phyloP scores from a whole-genome alignment of 2,888 invertebrate species.

The Apoda limacodes region DNA sequence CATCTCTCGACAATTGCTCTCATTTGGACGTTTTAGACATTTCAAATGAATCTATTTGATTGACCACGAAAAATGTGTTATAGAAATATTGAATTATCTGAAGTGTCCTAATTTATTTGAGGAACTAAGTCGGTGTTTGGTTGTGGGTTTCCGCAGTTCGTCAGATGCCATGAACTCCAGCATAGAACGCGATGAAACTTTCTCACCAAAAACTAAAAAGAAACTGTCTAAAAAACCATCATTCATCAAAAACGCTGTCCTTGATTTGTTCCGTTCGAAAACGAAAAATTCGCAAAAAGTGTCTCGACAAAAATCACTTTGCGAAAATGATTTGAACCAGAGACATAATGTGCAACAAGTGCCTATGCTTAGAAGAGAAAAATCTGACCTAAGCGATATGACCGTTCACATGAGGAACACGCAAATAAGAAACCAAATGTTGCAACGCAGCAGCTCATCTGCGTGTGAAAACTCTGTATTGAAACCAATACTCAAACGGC shows the following conservation, averaged over 20 bases:
- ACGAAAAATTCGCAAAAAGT: slow-evolving; percentile 60
- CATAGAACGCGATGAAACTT: slow-evolving; percentile 61
- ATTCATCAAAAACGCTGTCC: slow-evolving; percentile 66
- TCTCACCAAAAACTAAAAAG: slow-evolving; percentile 69
- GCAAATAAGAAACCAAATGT: slow-evolving; percentile 57
- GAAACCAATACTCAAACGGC: slow-evolving; percentile 61
- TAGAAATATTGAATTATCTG: slow-evolving; percentile 34
- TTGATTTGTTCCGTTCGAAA: slow-evolving; percentile 66
- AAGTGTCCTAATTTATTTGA: slow-evolving; percentile 43
- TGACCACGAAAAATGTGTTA: slow-evolving; percentile 3
- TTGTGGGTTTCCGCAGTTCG: slow-evolving; percentile 68
- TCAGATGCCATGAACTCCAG: slow-evolving; percentile 64
- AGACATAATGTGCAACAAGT: slow-evolving; percentile 39
- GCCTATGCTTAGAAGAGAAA: slow-evolving; percentile 57
- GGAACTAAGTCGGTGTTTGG: slow-evolving; percentile 66
- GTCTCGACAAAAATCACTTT: slow-evolving; percentile 62
- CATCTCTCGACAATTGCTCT: slow-evolving; percentile 39
- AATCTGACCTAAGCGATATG: slow-evolving; percentile 56
- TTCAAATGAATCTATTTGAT: slow-evolving; percentile 27
- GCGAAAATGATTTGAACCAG: slow-evolving; percentile 60
- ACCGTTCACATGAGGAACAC: slow-evolving; percentile 55
- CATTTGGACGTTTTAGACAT: slow-evolving; percentile 43
- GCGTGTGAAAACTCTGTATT: slow-evolving; percentile 59
- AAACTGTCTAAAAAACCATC: slow-evolving; percentile 68
- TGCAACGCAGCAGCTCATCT: slow-evolving; percentile 62